Evolutionary conservation across 2,113 vertebrate genomes (phyloP).

Genomic region (Hippolais icterina): DNA sequence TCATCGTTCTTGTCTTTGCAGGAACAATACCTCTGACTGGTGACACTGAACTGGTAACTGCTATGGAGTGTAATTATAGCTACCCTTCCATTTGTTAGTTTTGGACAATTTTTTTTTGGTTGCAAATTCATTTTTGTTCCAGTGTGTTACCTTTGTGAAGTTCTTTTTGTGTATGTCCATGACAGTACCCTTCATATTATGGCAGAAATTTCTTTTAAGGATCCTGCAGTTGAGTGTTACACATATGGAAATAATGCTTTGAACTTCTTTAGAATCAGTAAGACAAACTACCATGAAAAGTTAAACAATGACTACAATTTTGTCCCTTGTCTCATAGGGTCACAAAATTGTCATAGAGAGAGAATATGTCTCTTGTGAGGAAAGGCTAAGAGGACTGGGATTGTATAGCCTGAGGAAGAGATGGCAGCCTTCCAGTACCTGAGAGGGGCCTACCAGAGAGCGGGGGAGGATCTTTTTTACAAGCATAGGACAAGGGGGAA

Average conservation of each 20-base stretch:
- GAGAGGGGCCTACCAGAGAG: neutral
- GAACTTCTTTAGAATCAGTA: neutral
- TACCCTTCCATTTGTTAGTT: accelerated
- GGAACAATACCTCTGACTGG: neutral
- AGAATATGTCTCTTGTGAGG: accelerated
- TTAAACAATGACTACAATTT: neutral
- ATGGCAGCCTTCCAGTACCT: neutral
- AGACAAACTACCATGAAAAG: neutral
- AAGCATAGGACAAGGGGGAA: no score
- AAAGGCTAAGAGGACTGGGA: neutral
- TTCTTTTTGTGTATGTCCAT: neutral
- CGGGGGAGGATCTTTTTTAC: neutral
- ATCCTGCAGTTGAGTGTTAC: neutral
- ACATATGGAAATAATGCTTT: neutral
- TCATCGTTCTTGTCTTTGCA: neutral
- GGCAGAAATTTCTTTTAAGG: neutral
- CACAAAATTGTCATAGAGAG: neutral
- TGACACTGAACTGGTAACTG: neutral
- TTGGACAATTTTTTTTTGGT: neutral
- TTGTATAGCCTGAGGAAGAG: neutral
- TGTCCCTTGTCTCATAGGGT: neutral
- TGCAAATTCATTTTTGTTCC: neutral
- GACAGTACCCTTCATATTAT: neutral
- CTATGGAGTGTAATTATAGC: neutral
- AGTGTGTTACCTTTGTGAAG: neutral